Conservation (phyloP, 1,140 invertebrate genomes). For the Trinorchestia longiramus region DNA sequence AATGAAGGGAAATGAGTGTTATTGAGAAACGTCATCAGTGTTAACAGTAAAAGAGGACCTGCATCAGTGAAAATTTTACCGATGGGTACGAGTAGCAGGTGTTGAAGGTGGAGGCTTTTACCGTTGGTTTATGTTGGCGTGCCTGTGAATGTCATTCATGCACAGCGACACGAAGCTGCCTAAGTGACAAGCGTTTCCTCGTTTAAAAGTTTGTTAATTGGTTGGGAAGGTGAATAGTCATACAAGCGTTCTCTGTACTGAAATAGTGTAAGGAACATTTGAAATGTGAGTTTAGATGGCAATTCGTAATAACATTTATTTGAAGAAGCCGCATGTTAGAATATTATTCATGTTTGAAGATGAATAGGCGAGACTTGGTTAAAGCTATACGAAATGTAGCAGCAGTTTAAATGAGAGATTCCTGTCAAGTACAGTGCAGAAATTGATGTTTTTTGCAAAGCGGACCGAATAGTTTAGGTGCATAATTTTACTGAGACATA, state of each 20-base stretch:
- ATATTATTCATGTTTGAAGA: neutral
- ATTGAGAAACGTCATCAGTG: neutral
- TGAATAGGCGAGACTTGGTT: neutral
- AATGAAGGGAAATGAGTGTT: neutral
- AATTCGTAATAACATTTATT: neutral
- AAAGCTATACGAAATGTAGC: neutral
- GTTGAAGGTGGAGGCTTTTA: conserved; percentile 9
- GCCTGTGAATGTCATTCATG: neutral
- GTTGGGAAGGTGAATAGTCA: neutral
- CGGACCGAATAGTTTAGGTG: neutral
- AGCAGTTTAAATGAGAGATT: neutral
- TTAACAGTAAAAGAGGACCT: neutral
- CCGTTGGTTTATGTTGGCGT: conserved; percentile 13
- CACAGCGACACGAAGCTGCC: neutral
- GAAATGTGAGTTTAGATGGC: neutral
- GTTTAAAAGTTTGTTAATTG: neutral
- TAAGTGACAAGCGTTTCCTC: neutral
- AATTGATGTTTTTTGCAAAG: neutral
- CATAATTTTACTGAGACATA: too few relatives aligned
- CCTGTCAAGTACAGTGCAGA: neutral
- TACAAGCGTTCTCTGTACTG: neutral
- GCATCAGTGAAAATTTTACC: neutral
- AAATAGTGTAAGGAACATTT: neutral
- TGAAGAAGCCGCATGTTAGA: neutral
- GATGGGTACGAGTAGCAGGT: neutral